Conservation (phyloP, 2,888 invertebrate genomes). For the Agonopterix heracliana region DNA sequence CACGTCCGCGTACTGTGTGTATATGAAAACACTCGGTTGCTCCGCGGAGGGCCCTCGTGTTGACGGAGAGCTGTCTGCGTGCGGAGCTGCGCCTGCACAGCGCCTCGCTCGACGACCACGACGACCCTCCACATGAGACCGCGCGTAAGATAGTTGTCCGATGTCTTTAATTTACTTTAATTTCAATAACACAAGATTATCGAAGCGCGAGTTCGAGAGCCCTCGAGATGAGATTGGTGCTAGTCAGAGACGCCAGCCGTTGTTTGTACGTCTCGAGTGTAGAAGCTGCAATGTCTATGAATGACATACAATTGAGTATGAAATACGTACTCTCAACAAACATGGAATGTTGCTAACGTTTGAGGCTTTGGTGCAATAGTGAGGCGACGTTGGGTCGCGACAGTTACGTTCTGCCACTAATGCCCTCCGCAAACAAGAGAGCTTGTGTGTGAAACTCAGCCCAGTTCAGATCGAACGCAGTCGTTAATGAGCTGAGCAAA, state of each 20-base stretch:
- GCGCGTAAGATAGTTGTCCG: conserved; percentile 61
- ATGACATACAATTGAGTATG: conserved; percentile 13
- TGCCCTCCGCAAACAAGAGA: conserved; percentile 43
- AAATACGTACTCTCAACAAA: conserved; percentile 4
- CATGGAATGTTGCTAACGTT: conserved; percentile 2
- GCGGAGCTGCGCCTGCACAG: conserved; percentile 27
- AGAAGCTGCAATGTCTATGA: conserved; percentile 21
- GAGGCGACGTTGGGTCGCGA: conserved; percentile 32
- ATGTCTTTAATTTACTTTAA: conserved; percentile 67
- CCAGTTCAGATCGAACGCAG: conserved; percentile 54
- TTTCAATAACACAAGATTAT: conserved; percentile 45
- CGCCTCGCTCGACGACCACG: conserved; percentile 33
- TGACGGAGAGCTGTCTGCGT: conserved; percentile 36
- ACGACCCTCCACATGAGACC: conserved; percentile 16
- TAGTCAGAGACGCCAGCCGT: conserved; percentile 42
- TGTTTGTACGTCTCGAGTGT: conserved; percentile 37
- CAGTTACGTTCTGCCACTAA: conserved; percentile 57
- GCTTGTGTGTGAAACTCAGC: conserved; percentile 60
- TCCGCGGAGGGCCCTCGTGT: conserved; percentile 62
- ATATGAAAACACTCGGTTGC: conserved; percentile 71
- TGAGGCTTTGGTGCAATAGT: conserved; percentile 15
- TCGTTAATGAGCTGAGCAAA: conserved; percentile 56
- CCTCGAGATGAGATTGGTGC: conserved; percentile 37
- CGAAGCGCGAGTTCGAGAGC: conserved; percentile 34
- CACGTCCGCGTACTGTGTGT: conserved; percentile 70